These are phyloP conservation scores for Spermophilus dauricus DNA, from an alignment of 2,113 vertebrate species.

Conservation along the genomic window DNA sequence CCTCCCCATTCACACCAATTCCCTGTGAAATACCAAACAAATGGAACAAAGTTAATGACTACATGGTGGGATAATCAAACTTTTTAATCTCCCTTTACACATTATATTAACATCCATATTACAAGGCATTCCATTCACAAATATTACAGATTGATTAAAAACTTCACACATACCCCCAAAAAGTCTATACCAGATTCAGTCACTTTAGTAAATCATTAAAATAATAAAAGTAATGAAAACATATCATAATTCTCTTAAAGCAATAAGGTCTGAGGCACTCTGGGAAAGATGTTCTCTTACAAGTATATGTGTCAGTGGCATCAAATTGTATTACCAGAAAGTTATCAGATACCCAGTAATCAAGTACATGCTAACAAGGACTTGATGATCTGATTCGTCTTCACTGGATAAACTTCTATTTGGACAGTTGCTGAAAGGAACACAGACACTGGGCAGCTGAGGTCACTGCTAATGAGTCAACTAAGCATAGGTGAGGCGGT, in stretches of 20 bases:
- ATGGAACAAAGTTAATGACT: slow-evolving; percentile 42
- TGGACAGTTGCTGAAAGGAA: slow-evolving; percentile 69
- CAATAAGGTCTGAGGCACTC: slow-evolving; percentile 89
- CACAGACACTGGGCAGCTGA: neutral
- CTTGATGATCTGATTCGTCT: slow-evolving; percentile 78
- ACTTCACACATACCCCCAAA: slow-evolving; percentile 66
- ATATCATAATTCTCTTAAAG: slow-evolving; percentile 85
- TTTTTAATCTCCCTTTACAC: slow-evolving; percentile 84
- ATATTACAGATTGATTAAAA: slow-evolving; percentile 87
- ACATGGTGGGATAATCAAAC: slow-evolving; percentile 68
- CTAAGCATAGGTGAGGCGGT: neutral
- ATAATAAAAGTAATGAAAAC: slow-evolving; percentile 88
- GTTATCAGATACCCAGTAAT: slow-evolving; percentile 75
- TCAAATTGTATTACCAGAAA: slow-evolving; percentile 66
- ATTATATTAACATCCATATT: slow-evolving; percentile 80
- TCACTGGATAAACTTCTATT: slow-evolving; percentile 64
- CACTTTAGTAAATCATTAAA: slow-evolving; percentile 88
- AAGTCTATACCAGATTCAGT: slow-evolving; percentile 82
- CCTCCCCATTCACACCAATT: slow-evolving; percentile 11
- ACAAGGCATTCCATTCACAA: slow-evolving; percentile 84
- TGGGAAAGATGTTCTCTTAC: slow-evolving; percentile 84
- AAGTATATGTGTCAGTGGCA: slow-evolving; percentile 78
- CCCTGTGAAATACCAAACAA: slow-evolving; percentile 68
- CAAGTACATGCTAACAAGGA: slow-evolving; percentile 77
- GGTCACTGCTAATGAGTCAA: neutral